A percentile compares a stretch with the other conserved stretches of the same genome.
Evolutionary conservation across 2,113 vertebrate genomes (phyloP).

Genomic region (Triplophysa siluroides): DNA sequence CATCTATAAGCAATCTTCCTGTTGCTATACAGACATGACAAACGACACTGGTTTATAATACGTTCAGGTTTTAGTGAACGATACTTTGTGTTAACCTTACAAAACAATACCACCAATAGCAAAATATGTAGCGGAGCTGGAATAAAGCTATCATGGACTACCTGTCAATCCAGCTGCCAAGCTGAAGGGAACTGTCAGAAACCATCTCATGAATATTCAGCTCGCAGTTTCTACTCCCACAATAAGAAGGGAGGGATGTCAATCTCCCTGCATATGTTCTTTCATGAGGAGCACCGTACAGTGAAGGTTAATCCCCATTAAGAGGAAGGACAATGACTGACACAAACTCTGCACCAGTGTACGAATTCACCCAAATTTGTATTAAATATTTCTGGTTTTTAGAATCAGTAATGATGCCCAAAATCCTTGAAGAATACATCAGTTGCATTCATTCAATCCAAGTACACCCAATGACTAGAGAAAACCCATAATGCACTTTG

Average conservation of each 20-base stretch:
- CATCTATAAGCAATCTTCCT: too few relatives aligned
- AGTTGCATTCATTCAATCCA: too few relatives aligned
- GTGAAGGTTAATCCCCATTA: conserved; percentile 40
- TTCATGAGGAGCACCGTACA: conserved; percentile 42
- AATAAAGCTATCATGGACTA: conserved; percentile 53
- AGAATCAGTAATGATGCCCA: too few relatives aligned
- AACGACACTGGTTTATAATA: conserved; percentile 2
- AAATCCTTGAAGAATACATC: too few relatives aligned
- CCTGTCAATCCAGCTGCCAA: conserved; percentile 50
- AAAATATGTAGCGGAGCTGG: neutral
- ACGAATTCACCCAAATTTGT: too few relatives aligned
- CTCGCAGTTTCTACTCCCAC: conserved; percentile 32
- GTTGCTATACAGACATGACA: neutral
- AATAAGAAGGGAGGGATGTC: conserved; percentile 15
- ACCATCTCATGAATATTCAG: conserved; percentile 59
- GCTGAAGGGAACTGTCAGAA: conserved; percentile 39
- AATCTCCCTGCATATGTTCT: conserved; percentile 33
- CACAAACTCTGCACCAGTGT: neutral
- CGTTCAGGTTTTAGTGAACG: conserved; percentile 22
- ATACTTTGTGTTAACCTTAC: neutral
- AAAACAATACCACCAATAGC: conserved; percentile 16
- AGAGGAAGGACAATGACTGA: conserved; percentile 12
- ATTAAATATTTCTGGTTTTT: too few relatives aligned
- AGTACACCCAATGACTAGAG: too few relatives aligned
- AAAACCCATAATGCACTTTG: too few relatives aligned